Conservation (phyloP, 2,797 vertebrate species). For the Mus spretus region DNA sequence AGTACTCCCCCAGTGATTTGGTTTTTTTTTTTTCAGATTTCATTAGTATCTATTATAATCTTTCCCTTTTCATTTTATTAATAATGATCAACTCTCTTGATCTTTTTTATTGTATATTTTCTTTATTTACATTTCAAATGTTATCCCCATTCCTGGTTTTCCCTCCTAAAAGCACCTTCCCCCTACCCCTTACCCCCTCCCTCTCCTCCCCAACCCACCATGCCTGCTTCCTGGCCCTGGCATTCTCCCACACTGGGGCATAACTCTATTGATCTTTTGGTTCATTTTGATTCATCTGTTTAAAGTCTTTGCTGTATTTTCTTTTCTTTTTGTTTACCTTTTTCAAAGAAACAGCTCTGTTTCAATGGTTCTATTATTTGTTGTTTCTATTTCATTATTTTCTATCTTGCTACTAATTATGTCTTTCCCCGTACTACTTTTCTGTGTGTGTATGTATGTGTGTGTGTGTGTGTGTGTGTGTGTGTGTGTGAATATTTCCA, state of each 20-base stretch:
- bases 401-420: background rate
- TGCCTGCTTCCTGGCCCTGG: no score
- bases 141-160: no score
- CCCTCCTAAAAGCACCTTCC: no score
- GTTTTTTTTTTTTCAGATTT: background rate
- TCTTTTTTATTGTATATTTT: background rate
- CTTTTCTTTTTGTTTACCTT: background rate
- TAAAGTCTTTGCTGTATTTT: background rate
- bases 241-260: no score
- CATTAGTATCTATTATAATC: background rate
- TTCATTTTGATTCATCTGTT: background rate
- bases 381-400: background rate
- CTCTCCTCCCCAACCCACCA: no score
- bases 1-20: background rate
- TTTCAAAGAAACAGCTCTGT: background rate
- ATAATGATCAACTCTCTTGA: background rate
- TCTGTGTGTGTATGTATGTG: background rate
- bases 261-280: background rate
- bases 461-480: background rate
- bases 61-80: background rate
- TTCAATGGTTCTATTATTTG: background rate
- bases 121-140: no score
- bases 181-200: no score
- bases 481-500: background rate
- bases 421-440: no score